Base-by-base conservation (phyloP, 2,888 invertebrate genomes). In the Macaria notata region DNA sequence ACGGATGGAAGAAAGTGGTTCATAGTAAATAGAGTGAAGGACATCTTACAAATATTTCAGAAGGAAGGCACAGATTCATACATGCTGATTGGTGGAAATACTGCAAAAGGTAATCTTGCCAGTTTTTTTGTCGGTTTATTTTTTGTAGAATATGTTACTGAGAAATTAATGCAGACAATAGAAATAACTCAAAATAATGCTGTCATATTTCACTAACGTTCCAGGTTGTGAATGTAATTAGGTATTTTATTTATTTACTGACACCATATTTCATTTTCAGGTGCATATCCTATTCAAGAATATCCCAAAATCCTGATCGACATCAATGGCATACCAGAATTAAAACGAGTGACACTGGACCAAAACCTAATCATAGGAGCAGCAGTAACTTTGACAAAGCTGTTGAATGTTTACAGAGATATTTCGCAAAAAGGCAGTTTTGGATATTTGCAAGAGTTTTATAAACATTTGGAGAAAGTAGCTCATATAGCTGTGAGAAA, bases 401-500 rank as follows among this genome's bases (percentile, higher is more conserved):
- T 92, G 1, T 85, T 93, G 66, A 82, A 91, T 0, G 70, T 92
- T 9, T 88, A 93, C 45, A 64, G 78, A n/a, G 69, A 68, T 7
- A 56, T 82, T 4, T 69, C 83, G 0, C 44, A 64, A n/a, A 62
- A 62, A 8, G 73, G 79, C 0, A 86, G 92, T 19, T 95, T 94
- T 72, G 77, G 81, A 3, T 95, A 95, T 78, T 80, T 94, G 48
- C 76, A 79, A 2, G 85, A 88, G 47, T 74, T 95, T 59, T 92
- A 91, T 19, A 83, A 93, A 39, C 95, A 96, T 72, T 81, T 95
- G 29, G 90, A 93, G 66, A 74, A 94, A 56, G 92, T 96, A 3
- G 96, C 95, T 3, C 94, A 94, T 76, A 92, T 94, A 45, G 93
- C 95, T 31, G 93, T 96, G 0, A 87, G 95, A 79, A 96, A 96